Conservation (phyloP, 2,113 vertebrate genomes). For the Myotis brandtii region DNA sequence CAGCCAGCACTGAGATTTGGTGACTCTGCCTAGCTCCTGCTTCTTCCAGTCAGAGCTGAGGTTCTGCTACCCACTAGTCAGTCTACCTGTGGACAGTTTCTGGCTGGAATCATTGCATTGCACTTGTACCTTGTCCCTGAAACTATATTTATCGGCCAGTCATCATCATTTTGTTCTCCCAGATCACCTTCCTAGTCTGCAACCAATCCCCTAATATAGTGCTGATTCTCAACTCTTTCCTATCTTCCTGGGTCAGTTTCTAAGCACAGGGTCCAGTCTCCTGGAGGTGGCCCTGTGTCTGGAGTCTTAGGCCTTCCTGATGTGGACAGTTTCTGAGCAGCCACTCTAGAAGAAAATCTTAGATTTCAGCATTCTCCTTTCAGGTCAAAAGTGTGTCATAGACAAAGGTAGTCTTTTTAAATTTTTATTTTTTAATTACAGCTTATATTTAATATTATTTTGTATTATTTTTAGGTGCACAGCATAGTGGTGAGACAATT, state of each 20-base stretch:
- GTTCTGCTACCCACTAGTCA: neutral
- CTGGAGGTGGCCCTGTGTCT: neutral
- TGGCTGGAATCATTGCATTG: neutral
- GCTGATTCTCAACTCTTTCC: neutral
- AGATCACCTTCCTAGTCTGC: accelerated
- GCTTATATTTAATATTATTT: neutral
- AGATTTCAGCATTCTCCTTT: neutral
- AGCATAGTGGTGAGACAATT: neutral
- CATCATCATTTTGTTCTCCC: neutral
- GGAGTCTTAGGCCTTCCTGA: neutral
- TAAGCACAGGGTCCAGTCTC: neutral
- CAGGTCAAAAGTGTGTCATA: neutral
- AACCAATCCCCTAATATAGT: neutral
- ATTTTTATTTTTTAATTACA: neutral
- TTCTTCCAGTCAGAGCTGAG: neutral
- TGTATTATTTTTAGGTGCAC: neutral
- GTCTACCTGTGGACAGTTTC: neutral
- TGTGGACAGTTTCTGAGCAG: neutral
- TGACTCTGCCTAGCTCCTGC: neutral
- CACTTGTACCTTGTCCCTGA: neutral
- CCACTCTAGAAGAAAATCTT: neutral
- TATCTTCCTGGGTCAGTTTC: neutral
- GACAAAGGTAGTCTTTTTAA: neutral
- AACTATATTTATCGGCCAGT: neutral
- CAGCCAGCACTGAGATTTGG: neutral